Percentiles rank a stretch among this genome's conserved stretches.
Conservation (phyloP, 2,888 invertebrate species). For the Antheraea assamensis region DNA sequence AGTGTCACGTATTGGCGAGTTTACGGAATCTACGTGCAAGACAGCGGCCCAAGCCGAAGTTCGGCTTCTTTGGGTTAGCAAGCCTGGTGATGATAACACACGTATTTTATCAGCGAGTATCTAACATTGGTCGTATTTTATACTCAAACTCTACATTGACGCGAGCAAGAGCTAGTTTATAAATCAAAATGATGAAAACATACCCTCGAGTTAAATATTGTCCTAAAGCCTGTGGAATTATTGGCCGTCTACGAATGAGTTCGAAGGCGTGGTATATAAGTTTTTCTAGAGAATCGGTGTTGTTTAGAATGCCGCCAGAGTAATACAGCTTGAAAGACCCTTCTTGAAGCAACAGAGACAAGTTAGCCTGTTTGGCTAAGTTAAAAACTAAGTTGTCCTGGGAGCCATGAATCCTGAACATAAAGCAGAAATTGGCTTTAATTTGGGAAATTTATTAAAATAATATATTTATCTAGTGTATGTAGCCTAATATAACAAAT, state of each 20-base stretch:
- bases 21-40: no score
- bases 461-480: no score
- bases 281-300: conserved; percentile 34
- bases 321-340: conserved; percentile 30
- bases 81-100: no score
- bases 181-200: conserved; percentile 20
- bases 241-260: conserved; percentile 25
- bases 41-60: no score
- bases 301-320: conserved; percentile 36
- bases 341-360: conserved; percentile 37
- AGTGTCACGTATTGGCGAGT: no score
- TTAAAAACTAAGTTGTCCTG: conserved; percentile 43
- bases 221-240: conserved; percentile 33
- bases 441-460: no score
- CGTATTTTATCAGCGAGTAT: no score
- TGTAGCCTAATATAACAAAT: no score
- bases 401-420: conserved; percentile 64
- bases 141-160: no score
- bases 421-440: not conserved
- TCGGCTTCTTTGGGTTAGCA: no score
- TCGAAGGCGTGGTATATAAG: conserved; percentile 34
- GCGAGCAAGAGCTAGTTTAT: no score
- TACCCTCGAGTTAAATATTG: conserved; percentile 38
- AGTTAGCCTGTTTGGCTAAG: conserved; percentile 39
- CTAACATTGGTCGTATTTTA: no score